phyloP scores from a whole-genome alignment of 2,113 vertebrate genomes.

The Willisornis vidua region DNA sequence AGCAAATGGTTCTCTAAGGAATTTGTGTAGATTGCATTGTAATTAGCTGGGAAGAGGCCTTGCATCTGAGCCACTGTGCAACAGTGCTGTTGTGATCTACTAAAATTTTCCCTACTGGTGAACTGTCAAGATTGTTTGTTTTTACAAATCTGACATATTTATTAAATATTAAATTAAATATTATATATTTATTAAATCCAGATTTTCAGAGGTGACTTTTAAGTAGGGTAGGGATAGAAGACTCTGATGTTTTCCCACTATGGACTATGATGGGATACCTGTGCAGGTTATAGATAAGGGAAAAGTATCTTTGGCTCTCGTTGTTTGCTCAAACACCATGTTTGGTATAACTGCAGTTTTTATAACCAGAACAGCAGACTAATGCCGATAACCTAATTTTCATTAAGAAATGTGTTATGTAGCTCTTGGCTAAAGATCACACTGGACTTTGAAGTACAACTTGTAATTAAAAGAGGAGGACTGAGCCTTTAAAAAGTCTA shows the following conservation, averaged over 20 bases:
- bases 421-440: conserved; percentile 4
- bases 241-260: neutral
- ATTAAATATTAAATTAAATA: too few species aligned
- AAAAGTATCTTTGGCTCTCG: neutral
- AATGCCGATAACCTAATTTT: neutral
- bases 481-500: neutral
- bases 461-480: neutral
- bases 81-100: neutral
- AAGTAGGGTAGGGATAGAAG: neutral
- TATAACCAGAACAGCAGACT: neutral
- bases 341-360: neutral
- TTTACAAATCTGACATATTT: neutral
- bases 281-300: neutral
- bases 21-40: neutral
- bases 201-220: neutral
- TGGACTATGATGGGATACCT: neutral
- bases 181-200: neutral
- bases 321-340: neutral
- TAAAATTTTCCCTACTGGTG: neutral
- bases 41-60: neutral
- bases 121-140: neutral
- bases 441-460: neutral
- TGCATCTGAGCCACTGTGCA: neutral
- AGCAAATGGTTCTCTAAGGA: neutral
- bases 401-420: neutral